These are phyloP conservation scores for Galeopterus variegatus DNA, from an alignment of 2,113 vertebrate genomes.

Conservation along the genomic window DNA sequence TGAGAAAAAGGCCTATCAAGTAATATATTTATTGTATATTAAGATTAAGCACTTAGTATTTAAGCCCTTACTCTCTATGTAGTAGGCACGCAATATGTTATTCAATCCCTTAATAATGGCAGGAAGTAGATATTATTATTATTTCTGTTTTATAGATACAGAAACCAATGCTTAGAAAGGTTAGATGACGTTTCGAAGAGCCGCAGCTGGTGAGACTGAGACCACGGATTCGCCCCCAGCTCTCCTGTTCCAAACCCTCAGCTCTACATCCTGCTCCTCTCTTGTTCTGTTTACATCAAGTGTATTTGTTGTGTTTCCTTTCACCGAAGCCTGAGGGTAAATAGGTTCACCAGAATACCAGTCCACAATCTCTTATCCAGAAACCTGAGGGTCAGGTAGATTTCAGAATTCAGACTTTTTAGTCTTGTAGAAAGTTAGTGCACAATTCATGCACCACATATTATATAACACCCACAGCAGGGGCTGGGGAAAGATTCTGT, in stretches of 20 bases:
- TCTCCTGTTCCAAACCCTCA: background rate
- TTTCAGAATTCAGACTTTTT: background rate
- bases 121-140: background rate
- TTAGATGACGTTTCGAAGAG: background rate
- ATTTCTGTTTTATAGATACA: background rate
- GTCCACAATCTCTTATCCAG: background rate
- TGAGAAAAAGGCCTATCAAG: background rate
- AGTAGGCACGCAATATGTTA: background rate
- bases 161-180: background rate
- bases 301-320: background rate
- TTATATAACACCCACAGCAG: conserved; percentile 12
- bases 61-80: background rate
- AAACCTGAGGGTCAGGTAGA: background rate
- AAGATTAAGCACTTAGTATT: background rate
- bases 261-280: background rate
- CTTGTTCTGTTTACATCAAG: background rate
- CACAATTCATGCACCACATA: background rate
- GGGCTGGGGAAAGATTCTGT: background rate
- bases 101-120: background rate
- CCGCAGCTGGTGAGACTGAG: background rate
- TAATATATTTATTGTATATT: background rate
- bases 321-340: background rate
- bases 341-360: background rate
- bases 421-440: background rate
- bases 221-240: background rate